A percentile compares a stretch with the other conserved stretches of the same genome.
Evolutionary conservation across 2,113 vertebrate species (phyloP).

Genomic region (Nyctibius bracteatus): DNA sequence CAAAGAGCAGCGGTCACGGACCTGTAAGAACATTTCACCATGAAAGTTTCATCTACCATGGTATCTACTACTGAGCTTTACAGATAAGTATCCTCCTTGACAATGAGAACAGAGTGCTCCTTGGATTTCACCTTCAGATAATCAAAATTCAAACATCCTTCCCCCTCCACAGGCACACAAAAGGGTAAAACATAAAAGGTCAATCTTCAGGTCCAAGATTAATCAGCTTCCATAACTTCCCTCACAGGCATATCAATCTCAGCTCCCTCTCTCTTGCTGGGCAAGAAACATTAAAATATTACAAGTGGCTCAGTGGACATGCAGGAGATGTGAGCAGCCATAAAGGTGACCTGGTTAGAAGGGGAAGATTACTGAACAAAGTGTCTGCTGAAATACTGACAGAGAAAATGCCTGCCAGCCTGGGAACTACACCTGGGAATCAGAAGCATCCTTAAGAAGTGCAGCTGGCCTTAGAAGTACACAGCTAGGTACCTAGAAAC

Average conservation of each 20-base stretch:
- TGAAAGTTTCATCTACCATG: too few species aligned
- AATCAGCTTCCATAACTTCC: background rate
- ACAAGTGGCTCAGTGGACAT: background rate
- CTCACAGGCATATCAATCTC: background rate
- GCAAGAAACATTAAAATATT: background rate
- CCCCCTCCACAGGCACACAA: background rate
- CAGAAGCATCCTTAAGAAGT: background rate
- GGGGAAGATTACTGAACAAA: background rate
- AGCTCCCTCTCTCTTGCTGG: background rate
- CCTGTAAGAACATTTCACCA: background rate
- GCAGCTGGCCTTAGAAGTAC: background rate
- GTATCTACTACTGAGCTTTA: background rate
- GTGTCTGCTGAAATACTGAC: background rate
- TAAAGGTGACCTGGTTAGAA: background rate
- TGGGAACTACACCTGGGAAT: background rate
- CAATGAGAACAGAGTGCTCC: background rate
- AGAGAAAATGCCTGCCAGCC: background rate
- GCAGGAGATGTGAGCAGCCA: background rate
- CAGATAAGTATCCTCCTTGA: background rate
- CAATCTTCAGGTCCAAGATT: background rate
- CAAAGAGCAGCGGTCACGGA: background rate
- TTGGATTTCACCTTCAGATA: background rate
- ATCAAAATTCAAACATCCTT: background rate
- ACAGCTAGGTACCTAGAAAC: background rate
- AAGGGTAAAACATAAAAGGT: background rate